These are phyloP conservation scores for Harlomillsia oculata DNA, from an alignment of 1,140 invertebrate genomes.

Conservation along the genomic window DNA sequence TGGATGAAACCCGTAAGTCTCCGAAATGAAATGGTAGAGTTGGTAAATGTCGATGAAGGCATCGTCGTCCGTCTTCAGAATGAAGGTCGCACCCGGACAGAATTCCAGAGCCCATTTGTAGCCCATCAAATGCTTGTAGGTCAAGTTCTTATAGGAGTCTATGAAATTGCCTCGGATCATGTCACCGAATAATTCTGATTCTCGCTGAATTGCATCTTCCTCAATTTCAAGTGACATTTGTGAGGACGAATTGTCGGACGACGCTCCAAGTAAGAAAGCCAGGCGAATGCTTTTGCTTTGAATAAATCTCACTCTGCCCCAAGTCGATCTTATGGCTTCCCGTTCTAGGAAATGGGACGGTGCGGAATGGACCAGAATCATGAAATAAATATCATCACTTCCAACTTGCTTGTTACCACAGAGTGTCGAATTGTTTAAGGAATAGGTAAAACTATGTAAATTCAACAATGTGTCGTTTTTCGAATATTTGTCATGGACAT, in stretches of 20 bases:
- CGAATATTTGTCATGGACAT: slow-evolving; percentile 7
- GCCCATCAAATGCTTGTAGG: slow-evolving; percentile 45
- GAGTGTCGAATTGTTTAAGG: slow-evolving; percentile 21
- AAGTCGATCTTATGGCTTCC: slow-evolving; percentile 38
- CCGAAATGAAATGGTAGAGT: slow-evolving; percentile 36
- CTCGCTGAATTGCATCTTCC: too few relatives aligned
- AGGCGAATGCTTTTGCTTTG: slow-evolving; percentile 32
- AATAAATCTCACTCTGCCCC: slow-evolving; percentile 31
- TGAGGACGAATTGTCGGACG: not conserved
- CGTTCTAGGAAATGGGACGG: slow-evolving; percentile 41
- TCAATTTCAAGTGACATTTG: too few relatives aligned
- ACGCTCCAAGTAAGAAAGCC: slow-evolving; percentile 38
- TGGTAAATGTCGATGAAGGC: slow-evolving; percentile 45
- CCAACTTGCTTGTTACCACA: slow-evolving; percentile 4
- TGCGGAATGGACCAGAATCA: slow-evolving; percentile 40
- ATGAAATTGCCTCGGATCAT: slow-evolving; percentile 42
- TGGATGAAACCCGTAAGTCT: slow-evolving; percentile 32
- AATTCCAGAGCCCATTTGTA: slow-evolving; percentile 42
- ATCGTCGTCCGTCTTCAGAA: slow-evolving; percentile 48
- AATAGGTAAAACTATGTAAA: slow-evolving; percentile 19
- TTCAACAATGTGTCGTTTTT: slow-evolving; percentile 24
- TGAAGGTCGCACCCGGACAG: slow-evolving; percentile 40
- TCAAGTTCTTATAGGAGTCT: slow-evolving; percentile 44
- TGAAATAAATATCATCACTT: slow-evolving; percentile 30
- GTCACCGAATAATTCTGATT: slow-evolving; percentile 28